Percentiles rank a stretch among this genome's conserved stretches.
These are phyloP conservation scores for Hylyphantes graminicola DNA, from an alignment of 1,140 invertebrate genomes.

Conservation along the genomic window DNA sequence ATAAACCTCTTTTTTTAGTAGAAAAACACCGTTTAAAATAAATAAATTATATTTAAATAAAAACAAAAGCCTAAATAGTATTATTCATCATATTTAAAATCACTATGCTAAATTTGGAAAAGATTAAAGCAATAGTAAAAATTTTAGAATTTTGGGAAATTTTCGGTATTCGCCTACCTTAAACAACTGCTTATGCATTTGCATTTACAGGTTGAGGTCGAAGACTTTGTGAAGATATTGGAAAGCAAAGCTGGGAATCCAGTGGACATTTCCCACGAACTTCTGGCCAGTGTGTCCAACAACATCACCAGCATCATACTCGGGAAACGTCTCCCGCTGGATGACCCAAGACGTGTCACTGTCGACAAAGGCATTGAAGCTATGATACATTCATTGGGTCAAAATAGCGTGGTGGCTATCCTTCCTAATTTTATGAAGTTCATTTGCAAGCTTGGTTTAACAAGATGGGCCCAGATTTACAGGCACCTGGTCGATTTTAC, in stretches of 20 bases:
- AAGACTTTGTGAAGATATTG: conserved; percentile 40
- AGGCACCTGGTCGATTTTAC: conserved; percentile 3
- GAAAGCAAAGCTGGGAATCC: conserved; percentile 25
- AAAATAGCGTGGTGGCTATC: not conserved
- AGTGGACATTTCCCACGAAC: conserved; percentile 7
- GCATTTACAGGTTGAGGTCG: conserved; percentile 55
- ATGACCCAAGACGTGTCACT: conserved; percentile 15
- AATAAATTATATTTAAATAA: too few relatives aligned
- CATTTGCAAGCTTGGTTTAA: not conserved
- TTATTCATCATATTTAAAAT: too few relatives aligned
- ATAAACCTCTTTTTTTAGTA: too few relatives aligned
- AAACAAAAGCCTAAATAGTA: too few relatives aligned
- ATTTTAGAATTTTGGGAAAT: too few relatives aligned
- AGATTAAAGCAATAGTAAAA: too few relatives aligned
- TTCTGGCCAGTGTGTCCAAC: conserved; percentile 56
- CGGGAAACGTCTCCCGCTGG: conserved; percentile 52
- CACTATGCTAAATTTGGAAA: too few relatives aligned
- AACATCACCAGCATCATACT: conserved; percentile 60
- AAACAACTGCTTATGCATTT: not conserved
- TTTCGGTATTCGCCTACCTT: too few relatives aligned
- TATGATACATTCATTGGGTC: not conserved
- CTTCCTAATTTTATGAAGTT: conserved; percentile 8
- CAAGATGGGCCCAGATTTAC: not conserved
- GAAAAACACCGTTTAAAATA: too few relatives aligned
- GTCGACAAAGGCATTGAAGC: conserved; percentile 23